Base-by-base conservation (phyloP, 2,797 vertebrate species). In the Tangara arthus region DNA sequence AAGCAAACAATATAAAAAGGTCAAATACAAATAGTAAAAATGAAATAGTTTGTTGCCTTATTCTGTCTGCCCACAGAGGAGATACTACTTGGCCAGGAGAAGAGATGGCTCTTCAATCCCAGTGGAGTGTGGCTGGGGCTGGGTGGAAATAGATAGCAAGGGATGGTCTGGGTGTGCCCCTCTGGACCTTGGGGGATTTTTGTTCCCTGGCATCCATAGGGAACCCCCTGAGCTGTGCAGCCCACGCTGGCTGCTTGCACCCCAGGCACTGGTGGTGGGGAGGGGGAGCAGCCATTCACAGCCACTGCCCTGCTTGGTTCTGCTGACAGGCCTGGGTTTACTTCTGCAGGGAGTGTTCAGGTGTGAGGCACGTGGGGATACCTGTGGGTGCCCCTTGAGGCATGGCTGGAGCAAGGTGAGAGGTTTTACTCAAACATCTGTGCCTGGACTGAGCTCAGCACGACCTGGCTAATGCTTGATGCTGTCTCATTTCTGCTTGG, bases 21-120 rank as follows among this genome's bases (percentile, higher is more conserved):
- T 98, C 98, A 98, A 97, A 97, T 96, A 66, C 95, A 85, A 95
- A 96, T 93, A 97, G 85, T 95, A 89, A 87, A 88, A 90, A 94
- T 93, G 94, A 94, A 93, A 94, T 95, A 96, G 96, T 80, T 97
- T 95, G 96, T 95, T 93, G 90, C 91, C 49, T 82, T 22, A 15
- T 86, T 91, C 93, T 95, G 66, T 70, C 89, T 95, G 12, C 90
- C 70, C 22, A 37, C 60, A 59, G 47, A 89, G 66, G 71, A 76
- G 83, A 71, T 76, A 60, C 70, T 87, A 21, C 59, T 64, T 34
- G 19, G 60, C 42, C 7, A 2, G 32, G 47, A 87, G 90, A n/a
- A 52, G 70, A 79, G 39, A 32, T 13, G 56, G 44, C 61, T 92
- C 82, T 66, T 72, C 15, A 6, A 28, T n/a, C 47, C 75, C 73